Evolutionary conservation across 2,797 vertebrate genomes (phyloP).

Genomic region (Epinephelus coioides): DNA sequence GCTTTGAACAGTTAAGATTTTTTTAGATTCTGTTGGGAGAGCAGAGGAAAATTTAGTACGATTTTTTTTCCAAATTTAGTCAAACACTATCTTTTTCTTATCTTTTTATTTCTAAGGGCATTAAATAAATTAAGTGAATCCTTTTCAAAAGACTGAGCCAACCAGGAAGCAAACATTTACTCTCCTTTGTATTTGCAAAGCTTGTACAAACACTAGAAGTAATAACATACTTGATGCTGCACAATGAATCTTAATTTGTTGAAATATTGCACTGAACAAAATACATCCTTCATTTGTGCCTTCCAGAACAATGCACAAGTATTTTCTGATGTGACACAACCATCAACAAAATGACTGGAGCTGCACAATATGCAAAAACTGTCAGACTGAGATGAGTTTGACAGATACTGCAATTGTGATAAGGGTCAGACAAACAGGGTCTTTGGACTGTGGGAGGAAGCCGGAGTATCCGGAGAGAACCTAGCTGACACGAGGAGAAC

Average conservation of each 20-base stretch:
- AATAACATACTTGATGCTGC: not conserved
- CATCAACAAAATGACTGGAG: not conserved
- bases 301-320: not conserved
- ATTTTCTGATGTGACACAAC: not conserved
- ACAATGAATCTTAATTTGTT: not conserved
- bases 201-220: not conserved
- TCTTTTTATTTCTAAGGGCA: not conserved
- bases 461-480: no score
- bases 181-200: not conserved
- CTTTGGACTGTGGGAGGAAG: no score
- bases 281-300: not conserved
- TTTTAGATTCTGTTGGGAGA: slow-evolving; percentile 12
- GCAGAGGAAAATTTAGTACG: not conserved
- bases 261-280: not conserved
- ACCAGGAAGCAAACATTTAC: not conserved
- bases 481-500: no score
- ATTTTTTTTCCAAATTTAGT: not conserved
- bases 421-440: no score
- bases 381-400: no score
- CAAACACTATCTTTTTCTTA: not conserved
- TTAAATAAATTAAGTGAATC: not conserved
- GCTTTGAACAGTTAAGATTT: slow-evolving; percentile 10
- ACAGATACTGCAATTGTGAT: no score
- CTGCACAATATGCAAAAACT: no score
- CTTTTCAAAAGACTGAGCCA: not conserved